Percentiles rank a stretch among this genome's conserved stretches.
Conservation (phyloP, 2,888 invertebrate genomes). For the Melinopterus prodromus region DNA sequence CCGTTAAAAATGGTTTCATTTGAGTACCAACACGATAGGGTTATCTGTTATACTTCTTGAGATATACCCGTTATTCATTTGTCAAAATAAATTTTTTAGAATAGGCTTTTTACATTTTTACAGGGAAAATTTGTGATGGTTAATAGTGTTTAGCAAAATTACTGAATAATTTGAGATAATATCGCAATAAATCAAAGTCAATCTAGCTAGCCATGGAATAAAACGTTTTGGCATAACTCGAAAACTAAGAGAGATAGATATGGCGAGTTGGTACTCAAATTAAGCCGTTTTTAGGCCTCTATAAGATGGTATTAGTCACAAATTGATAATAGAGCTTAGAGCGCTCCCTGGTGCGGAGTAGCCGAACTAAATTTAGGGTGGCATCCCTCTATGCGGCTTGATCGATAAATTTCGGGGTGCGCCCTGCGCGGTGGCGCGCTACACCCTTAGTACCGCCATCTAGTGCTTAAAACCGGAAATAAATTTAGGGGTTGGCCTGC, state of each 20-base stretch:
- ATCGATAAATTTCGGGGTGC: neutral
- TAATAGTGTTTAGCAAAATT: no score
- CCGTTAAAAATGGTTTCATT: neutral
- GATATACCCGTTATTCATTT: neutral
- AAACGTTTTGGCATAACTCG: neutral
- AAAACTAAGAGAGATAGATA: neutral
- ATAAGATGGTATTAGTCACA: neutral
- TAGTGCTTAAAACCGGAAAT: neutral
- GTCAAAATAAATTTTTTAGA: neutral
- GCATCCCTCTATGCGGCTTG: neutral
- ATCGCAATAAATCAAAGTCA: neutral
- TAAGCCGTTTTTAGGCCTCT: neutral
- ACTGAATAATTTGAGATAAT: neutral
- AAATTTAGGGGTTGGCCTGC: constrained; percentile 17
- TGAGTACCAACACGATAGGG: neutral
- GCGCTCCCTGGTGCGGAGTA: neutral
- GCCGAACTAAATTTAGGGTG: neutral
- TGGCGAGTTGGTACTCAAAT: neutral
- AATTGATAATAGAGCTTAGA: neutral
- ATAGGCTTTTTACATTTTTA: neutral
- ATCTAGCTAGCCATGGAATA: neutral
- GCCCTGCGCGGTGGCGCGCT: neutral
- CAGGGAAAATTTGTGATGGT: no score
- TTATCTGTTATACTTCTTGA: neutral
- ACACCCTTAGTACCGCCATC: neutral